These are phyloP conservation scores for Trichonephila clavipes DNA, from an alignment of 1,140 invertebrate genomes.

Conservation along the genomic window DNA sequence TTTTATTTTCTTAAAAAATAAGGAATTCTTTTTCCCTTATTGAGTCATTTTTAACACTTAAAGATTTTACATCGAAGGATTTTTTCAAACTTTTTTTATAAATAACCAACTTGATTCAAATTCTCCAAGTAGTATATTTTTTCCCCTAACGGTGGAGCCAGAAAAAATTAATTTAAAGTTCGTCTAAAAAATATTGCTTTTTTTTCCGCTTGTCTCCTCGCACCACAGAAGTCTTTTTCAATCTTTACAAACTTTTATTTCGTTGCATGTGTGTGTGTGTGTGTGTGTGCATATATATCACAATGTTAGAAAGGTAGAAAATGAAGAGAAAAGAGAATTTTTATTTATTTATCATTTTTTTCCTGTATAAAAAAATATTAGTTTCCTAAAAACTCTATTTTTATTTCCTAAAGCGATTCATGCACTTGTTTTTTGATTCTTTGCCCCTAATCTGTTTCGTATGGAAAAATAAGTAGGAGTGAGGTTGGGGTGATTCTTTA, in stretches of 20 bases:
- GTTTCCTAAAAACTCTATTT: conserved; percentile 13
- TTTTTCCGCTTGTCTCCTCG: not conserved
- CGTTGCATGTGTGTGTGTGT: not conserved
- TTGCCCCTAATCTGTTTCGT: conserved; percentile 22
- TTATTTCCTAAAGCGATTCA: conserved; percentile 32
- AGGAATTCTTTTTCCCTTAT: no score
- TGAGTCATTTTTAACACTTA: no score
- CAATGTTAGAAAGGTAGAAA: conserved; percentile 6
- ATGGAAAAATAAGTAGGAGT: not conserved
- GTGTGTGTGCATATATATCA: not conserved
- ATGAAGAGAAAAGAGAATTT: not conserved
- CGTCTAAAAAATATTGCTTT: not conserved
- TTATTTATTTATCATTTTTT: not conserved
- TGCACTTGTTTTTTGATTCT: not conserved
- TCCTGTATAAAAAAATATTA: not conserved
- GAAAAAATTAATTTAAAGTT: not conserved
- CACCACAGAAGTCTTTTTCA: not conserved
- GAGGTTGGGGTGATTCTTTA: not conserved
- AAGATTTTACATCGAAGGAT: no score
- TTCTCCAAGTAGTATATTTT: not conserved
- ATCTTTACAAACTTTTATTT: not conserved
- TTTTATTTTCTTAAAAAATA: no score
- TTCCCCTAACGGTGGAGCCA: not conserved
- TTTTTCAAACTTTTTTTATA: not conserved
- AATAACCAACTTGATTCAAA: not conserved